Base-by-base conservation (phyloP, 64 coral and sea anemone species). In the Actinia tenebrosa region DNA sequence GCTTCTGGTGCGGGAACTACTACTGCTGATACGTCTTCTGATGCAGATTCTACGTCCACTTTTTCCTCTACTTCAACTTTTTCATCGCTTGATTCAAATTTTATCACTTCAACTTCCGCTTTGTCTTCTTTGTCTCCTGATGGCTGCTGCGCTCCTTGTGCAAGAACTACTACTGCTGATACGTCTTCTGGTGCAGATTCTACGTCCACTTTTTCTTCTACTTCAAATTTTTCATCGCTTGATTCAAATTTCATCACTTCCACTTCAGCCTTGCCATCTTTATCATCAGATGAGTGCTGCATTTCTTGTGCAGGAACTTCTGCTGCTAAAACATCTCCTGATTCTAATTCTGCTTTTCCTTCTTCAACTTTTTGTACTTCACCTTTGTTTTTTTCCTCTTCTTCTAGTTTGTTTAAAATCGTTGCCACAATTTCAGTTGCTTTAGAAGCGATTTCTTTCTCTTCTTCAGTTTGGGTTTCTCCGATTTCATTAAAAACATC, bases 351-450 rank as follows among this genome's bases (percentile, higher is more conserved):
- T 8, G 27, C 3, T 4, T 22, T 53, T 80, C 45, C 78, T 44
- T 80, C 78, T 22, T n/a, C 63, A 7, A 45, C 23, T 1, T 16
- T 30, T 9, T 22, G 16, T 42, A 2, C 11, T 37, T 26, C 56
- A 37, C 19, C 25, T 85, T 85, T 61, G 17, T n/a, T 52, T 85
- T 14, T 43, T 85, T 85, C 53, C 16, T 81, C 79, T 6, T 81
- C 50, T 50, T 81, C 79, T 14, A 81, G 45, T 53, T 81, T 81
- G 53, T 81, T 45, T 81, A 81, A 50, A 22, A 81, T 20, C 14
- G 79, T 16, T 52, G 4, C 50, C 7, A 81, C 79, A 9, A 81
- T 81, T 53, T 81, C 79, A 47, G 25, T 81, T 81, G 79, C 79
- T 14, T 81, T 45, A 53, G 79, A 14, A 37, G 79, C 79, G 3